Evolutionary conservation across 2,888 invertebrate genomes (phyloP), one percentile per base, ranked within the genome.

Genomic region (Choristoneura rosaceana): DNA sequence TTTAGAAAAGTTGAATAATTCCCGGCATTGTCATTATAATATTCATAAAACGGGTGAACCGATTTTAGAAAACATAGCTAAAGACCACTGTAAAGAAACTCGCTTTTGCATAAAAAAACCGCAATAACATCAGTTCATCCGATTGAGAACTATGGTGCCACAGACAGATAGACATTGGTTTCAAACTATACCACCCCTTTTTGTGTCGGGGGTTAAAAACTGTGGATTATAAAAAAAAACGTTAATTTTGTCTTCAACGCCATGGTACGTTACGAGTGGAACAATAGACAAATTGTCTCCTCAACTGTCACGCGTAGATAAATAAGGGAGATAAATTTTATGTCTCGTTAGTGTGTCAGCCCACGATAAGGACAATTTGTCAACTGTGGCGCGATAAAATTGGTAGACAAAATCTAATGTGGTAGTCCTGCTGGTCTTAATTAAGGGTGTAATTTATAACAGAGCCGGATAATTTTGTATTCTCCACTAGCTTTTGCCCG

Each of bases 301-400:
- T 55, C 55, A 55, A 55, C 17, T 55, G 25, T 55, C 25, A 17
- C 25, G 55, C 25, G 55, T 55, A 55, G 55, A 55, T 55, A 55
- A 55, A 55, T 55, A 55, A 55, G 55, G 55, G 25, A 55, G 55
- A 55, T 55, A 55, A 55, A 55, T 55, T 55, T 55, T 55, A 55
- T 12, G 55, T 55, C 55, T 55, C 55, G 55, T 55, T 55, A 55
- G 55, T 55, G 55, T 55, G 55, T 55, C 55, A 55, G 55, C 10
- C 55, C 17, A 25, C 55, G 55, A 55, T 55, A 55, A 55, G 55
- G 55, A 55, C 12, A 55, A 55, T 55, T 55, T 55, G 55, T 55
- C 55, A 10, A 12, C 55, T 25, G 55, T 9, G 55, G 55, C 55
- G 55, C 12, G 25, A 55, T 55, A 17, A 55, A 55, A 55, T 55